Evolutionary conservation across 1,140 invertebrate species (phyloP).

Genomic region (Bombyx mandarina): DNA sequence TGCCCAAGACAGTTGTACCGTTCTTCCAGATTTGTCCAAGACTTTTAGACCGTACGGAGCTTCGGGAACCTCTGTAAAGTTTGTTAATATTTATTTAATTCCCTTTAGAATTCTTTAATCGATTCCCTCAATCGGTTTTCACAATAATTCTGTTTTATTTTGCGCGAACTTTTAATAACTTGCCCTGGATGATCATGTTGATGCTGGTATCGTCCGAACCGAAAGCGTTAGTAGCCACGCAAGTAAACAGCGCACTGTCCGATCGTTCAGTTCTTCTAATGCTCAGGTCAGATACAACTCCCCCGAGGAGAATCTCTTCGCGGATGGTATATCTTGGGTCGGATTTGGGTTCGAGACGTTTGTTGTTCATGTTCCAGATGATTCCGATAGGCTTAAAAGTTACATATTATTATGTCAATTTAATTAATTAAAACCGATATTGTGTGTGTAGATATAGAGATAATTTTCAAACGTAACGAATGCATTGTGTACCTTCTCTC

Average conservation of each 20-base stretch:
- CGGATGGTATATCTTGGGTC: constrained; percentile 92
- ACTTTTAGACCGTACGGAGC: constrained; percentile 92
- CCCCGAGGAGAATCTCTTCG: constrained; percentile 89
- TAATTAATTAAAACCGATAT: too few species aligned
- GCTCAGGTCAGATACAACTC: constrained; percentile 89
- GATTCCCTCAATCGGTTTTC: too few species aligned
- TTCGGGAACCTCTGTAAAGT: constrained; percentile 88
- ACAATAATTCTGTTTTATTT: neutral
- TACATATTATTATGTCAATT: neutral
- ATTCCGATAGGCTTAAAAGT: constrained; percentile 85
- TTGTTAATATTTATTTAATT: too few species aligned
- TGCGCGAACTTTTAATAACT: constrained; percentile 3
- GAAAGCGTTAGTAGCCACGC: constrained; percentile 94
- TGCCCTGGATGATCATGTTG: constrained; percentile 95
- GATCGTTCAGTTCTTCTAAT: constrained; percentile 90
- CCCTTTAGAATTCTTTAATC: too few species aligned
- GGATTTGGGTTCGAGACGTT: constrained; percentile 88
- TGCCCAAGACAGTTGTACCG: constrained; percentile 92
- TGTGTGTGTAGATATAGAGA: too few species aligned
- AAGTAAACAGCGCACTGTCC: constrained; percentile 95
- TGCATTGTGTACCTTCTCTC: constrained; percentile 79
- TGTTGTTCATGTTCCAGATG: constrained; percentile 96
- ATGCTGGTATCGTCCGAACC: constrained; percentile 96
- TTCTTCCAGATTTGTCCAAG: constrained; percentile 90
- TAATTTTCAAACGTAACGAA: neutral